phyloP scores from a whole-genome alignment of 2,797 vertebrate genomes.

The Fringilla coelebs region DNA sequence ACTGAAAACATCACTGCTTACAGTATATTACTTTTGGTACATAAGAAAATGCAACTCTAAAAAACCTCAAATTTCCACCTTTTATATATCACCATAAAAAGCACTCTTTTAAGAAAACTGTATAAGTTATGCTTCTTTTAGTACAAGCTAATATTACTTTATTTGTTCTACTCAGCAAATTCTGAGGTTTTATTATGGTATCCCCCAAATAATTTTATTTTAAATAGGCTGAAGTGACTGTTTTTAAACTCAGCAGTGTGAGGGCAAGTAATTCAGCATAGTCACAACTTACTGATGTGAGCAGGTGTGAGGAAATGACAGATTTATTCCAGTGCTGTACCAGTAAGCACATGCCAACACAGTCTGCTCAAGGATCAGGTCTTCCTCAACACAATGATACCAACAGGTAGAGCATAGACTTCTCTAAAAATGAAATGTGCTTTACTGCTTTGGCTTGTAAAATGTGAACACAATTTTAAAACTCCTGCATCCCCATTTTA shows the following conservation, averaged over 20 bases:
- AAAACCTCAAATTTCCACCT: background rate
- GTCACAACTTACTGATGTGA: background rate
- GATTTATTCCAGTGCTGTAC: background rate
- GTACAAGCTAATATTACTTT: background rate
- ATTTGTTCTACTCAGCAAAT: background rate
- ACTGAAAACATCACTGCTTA: background rate
- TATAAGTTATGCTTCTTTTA: background rate
- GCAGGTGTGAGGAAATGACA: background rate
- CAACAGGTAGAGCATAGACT: background rate
- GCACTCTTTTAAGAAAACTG: background rate
- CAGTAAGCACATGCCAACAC: background rate
- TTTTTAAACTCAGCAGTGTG: background rate
- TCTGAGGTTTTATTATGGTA: background rate
- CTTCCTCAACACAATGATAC: background rate
- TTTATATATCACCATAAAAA: background rate
- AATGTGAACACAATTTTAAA: background rate
- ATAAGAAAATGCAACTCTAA: background rate
- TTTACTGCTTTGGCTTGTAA: background rate
- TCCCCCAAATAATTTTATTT: background rate
- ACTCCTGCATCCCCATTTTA: background rate
- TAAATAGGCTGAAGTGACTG: background rate
- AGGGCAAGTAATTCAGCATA: background rate
- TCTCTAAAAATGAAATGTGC: background rate
- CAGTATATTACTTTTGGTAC: background rate
- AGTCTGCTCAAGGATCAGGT: background rate